Evolutionary conservation across 2,888 invertebrate species (phyloP).

Genomic region (Minunthozetes semirufus): DNA sequence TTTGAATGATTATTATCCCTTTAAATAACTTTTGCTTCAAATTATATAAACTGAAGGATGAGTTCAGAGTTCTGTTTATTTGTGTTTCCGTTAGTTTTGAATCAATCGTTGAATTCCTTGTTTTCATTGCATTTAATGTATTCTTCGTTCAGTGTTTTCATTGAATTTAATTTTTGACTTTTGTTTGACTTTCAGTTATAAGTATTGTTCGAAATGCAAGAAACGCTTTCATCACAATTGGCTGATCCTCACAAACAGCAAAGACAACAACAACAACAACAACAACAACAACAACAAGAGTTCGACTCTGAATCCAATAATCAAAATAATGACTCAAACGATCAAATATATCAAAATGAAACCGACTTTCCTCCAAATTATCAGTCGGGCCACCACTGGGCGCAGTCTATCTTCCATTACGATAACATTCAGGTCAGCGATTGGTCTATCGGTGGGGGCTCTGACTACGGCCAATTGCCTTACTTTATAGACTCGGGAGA

Average conservation of each 20-base stretch:
- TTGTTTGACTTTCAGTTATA: conserved; percentile 1
- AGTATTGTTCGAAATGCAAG: conserved; percentile 16
- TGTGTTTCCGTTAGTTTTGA: neutral
- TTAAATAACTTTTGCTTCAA: conserved; percentile 4
- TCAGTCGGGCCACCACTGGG: conserved; percentile 10
- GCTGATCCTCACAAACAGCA: neutral
- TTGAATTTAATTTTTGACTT: neutral
- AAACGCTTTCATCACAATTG: conserved; percentile 13
- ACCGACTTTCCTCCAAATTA: conserved; percentile 4
- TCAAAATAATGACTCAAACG: neutral
- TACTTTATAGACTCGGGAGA: conserved; percentile 46
- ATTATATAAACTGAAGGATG: neutral
- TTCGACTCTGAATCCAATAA: neutral
- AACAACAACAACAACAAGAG: neutral
- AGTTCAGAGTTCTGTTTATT: conserved; percentile 4
- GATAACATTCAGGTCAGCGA: conserved; percentile 20
- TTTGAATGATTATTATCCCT: conserved; percentile 5
- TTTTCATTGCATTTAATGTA: too few relatives aligned
- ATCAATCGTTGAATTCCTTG: neutral
- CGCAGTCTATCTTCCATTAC: conserved; percentile 15
- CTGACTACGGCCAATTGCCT: conserved; percentile 39
- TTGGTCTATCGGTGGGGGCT: conserved; percentile 38
- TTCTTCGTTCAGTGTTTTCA: neutral
- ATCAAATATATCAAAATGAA: conserved; percentile 15
- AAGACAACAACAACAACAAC: neutral